Conservation (phyloP, 2,113 vertebrate genomes). For the Hippolais icterina region DNA sequence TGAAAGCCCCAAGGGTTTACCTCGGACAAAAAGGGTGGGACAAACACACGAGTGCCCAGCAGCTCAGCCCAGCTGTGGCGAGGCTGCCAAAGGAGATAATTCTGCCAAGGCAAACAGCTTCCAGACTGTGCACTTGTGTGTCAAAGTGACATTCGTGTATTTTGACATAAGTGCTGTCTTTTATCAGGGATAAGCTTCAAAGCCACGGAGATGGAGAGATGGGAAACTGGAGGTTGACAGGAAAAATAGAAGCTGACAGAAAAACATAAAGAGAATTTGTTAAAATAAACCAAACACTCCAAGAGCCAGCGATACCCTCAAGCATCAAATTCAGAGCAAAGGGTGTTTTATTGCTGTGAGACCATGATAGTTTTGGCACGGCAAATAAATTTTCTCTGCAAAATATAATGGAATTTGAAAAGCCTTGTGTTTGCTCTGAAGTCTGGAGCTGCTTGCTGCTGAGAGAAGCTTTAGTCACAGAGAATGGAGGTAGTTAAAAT, state of each 20-base stretch:
- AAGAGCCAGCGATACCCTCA: not conserved
- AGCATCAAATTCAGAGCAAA: not conserved
- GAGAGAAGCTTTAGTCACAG: not conserved
- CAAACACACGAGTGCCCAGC: conserved; percentile 10
- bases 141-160: conserved; percentile 56
- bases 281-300: not conserved
- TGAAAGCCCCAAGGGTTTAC: conserved; percentile 26
- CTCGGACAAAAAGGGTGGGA: conserved; percentile 19
- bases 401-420: not conserved
- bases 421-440: not conserved
- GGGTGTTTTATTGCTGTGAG: not conserved
- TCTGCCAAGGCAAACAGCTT: conserved; percentile 33
- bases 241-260: conserved; percentile 31
- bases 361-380: not conserved
- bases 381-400: not conserved
- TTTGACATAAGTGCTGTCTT: conserved; percentile 54
- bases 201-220: conserved; percentile 3
- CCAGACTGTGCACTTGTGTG: conserved; percentile 44
- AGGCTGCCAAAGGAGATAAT: conserved; percentile 51
- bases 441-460: not conserved
- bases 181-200: conserved; percentile 54
- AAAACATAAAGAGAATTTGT: conserved; percentile 31
- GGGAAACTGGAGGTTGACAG: conserved; percentile 41
- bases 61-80: not conserved
- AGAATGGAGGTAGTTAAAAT: not conserved